Percentiles rank a stretch among this genome's conserved stretches.
phyloP scores from a whole-genome alignment of 2,797 vertebrate species.

The Pseudochaenichthys georgianus region DNA sequence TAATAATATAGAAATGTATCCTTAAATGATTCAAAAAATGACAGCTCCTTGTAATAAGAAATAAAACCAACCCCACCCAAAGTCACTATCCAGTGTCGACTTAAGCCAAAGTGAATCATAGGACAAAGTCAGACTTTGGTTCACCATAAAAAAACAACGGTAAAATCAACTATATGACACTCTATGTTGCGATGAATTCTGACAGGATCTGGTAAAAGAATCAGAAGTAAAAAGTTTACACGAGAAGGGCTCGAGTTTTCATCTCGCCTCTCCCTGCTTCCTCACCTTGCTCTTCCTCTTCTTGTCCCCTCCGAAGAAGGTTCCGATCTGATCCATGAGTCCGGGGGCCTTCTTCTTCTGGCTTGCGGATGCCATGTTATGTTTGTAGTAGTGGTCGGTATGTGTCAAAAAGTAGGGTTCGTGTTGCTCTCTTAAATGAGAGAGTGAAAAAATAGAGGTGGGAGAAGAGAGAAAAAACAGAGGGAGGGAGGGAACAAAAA shows the following conservation, averaged over 20 bases:
- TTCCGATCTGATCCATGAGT: constrained; percentile 96
- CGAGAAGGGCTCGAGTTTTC: constrained; percentile 25
- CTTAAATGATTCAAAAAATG: constrained; percentile 53
- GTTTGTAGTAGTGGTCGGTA: constrained; percentile 71
- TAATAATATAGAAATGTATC: constrained; percentile 27
- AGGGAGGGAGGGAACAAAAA: constrained; percentile 49
- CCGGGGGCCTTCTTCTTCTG: constrained; percentile 92
- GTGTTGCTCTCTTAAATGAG: constrained; percentile 67
- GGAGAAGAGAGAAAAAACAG: constrained; percentile 54
- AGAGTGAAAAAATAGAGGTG: constrained; percentile 55
- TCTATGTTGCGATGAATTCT: constrained; percentile 35
- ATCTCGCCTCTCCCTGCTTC: constrained; percentile 73
- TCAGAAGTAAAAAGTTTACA: constrained; percentile 48
- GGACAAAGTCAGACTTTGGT: constrained; percentile 54
- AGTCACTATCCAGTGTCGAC: constrained; percentile 56
- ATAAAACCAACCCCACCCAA: constrained; percentile 57
- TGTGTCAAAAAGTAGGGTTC: constrained; percentile 56
- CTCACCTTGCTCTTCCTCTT: constrained; percentile 99
- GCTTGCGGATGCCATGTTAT: constrained; percentile 92
- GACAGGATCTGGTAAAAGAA: constrained; percentile 31
- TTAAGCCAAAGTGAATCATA: constrained; percentile 23
- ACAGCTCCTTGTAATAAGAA: constrained; percentile 39
- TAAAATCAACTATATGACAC: constrained; percentile 48
- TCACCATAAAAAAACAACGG: constrained; percentile 51
- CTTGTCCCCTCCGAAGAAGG: constrained; percentile 96